Percentiles rank a stretch among this genome's conserved stretches.
phyloP scores from a whole-genome alignment of 1,140 invertebrate species.

The Diachasma alloeum region DNA sequence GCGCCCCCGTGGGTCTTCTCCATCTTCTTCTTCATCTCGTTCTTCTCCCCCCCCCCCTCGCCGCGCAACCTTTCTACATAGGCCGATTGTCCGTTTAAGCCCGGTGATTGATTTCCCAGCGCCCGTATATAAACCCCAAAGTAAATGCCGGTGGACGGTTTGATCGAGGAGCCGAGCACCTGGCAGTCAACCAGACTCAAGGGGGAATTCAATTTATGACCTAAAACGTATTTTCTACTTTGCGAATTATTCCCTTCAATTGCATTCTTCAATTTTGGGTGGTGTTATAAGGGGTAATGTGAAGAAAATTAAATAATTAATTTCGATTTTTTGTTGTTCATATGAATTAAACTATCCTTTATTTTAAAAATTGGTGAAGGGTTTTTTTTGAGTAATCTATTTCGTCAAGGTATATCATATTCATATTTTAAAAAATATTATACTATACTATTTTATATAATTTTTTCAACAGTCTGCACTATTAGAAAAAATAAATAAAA shows the following conservation, averaged over 20 bases:
- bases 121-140: not conserved
- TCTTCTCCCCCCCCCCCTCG: too few relatives aligned
- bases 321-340: too few relatives aligned
- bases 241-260: not conserved
- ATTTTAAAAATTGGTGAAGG: too few relatives aligned
- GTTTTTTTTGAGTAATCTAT: too few relatives aligned
- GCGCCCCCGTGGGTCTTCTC: slow-evolving; percentile 7
- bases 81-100: slow-evolving; percentile 8
- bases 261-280: not conserved
- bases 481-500: too few relatives aligned
- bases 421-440: too few relatives aligned
- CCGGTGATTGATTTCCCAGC: not conserved
- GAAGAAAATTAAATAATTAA: too few relatives aligned
- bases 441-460: too few relatives aligned
- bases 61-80: not conserved
- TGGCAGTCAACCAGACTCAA: not conserved
- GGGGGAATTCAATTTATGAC: not conserved
- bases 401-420: too few relatives aligned
- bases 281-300: too few relatives aligned
- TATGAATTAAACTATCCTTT: too few relatives aligned
- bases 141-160: not conserved
- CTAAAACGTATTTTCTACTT: not conserved
- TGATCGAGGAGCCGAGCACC: not conserved
- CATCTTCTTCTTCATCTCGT: not conserved
- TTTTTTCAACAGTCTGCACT: too few relatives aligned